phyloP scores from a whole-genome alignment of 2,113 vertebrate genomes.

The Zingel zingel region DNA sequence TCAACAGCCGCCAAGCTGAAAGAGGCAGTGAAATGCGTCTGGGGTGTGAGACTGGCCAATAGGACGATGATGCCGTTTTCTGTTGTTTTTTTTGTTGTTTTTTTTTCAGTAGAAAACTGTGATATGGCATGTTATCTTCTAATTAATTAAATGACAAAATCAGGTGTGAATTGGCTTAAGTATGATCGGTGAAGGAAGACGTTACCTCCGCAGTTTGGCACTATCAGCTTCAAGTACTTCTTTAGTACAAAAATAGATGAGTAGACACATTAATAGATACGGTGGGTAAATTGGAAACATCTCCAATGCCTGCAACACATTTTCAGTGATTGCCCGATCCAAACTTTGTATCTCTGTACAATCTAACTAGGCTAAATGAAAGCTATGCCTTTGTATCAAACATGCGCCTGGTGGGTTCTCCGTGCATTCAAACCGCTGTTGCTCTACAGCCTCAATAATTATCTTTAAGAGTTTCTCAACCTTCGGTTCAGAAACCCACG shows the following conservation, averaged over 20 bases:
- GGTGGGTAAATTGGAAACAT: neutral
- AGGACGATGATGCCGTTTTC: neutral
- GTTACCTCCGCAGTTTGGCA: neutral
- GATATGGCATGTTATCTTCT: neutral
- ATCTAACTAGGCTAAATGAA: neutral
- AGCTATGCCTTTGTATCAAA: neutral
- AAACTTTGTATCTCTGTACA: neutral
- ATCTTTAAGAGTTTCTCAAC: neutral
- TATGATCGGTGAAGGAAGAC: neutral
- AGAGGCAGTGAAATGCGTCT: neutral
- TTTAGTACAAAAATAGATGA: neutral
- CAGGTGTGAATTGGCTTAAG: neutral
- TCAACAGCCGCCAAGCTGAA: conserved; percentile 7
- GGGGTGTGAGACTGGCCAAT: neutral
- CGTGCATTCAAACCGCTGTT: neutral
- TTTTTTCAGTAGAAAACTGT: neutral
- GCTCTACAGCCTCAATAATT: neutral
- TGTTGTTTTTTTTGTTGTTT: neutral
- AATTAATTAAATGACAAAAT: neutral
- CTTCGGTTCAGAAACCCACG: neutral
- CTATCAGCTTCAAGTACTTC: neutral
- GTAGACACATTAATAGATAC: neutral
- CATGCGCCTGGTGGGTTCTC: neutral
- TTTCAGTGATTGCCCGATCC: neutral
- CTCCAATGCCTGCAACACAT: neutral